Evolutionary conservation across 2,888 invertebrate species (phyloP).

Genomic region (Aricia artaxerxes): DNA sequence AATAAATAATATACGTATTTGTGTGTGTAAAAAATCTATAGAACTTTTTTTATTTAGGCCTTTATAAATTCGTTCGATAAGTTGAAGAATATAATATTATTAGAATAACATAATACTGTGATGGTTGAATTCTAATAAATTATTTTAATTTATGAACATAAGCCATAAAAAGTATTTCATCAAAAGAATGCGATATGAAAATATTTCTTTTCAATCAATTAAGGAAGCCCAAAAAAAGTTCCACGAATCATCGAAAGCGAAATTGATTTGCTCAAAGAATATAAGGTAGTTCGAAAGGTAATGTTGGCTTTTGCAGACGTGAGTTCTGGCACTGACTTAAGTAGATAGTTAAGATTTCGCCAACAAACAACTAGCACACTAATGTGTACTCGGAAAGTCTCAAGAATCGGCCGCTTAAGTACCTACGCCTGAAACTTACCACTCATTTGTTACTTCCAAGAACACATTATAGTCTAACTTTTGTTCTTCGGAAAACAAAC

Average conservation of each 20-base stretch:
- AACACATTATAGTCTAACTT: constrained; percentile 75
- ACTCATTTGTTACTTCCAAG: constrained; percentile 73
- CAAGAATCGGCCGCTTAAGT: constrained; percentile 73
- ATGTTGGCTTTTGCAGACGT: constrained; percentile 64
- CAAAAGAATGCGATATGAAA: constrained; percentile 4
- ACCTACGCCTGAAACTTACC: constrained; percentile 69
- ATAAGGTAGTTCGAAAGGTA: constrained; percentile 67
- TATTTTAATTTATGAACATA: not conserved
- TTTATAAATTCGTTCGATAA: too few species aligned
- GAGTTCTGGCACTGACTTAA: constrained; percentile 70
- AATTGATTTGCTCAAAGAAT: constrained; percentile 20
- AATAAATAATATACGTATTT: too few species aligned
- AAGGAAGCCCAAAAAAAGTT: constrained; percentile 20
- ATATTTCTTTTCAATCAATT: constrained; percentile 23
- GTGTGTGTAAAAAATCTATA: too few species aligned
- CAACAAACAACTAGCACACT: constrained; percentile 63
- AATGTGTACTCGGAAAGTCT: constrained; percentile 76
- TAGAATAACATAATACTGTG: not conserved
- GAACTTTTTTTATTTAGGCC: too few species aligned
- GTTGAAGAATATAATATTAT: not conserved
- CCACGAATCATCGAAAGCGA: not conserved
- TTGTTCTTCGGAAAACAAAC: constrained; percentile 61
- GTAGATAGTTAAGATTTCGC: constrained; percentile 76
- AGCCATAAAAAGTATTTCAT: constrained; percentile 22
- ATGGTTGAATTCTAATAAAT: not conserved